Evolutionary conservation across 1,140 invertebrate genomes (phyloP), one percentile per base, ranked within the genome.

Genomic region (Achatina immaculata): DNA sequence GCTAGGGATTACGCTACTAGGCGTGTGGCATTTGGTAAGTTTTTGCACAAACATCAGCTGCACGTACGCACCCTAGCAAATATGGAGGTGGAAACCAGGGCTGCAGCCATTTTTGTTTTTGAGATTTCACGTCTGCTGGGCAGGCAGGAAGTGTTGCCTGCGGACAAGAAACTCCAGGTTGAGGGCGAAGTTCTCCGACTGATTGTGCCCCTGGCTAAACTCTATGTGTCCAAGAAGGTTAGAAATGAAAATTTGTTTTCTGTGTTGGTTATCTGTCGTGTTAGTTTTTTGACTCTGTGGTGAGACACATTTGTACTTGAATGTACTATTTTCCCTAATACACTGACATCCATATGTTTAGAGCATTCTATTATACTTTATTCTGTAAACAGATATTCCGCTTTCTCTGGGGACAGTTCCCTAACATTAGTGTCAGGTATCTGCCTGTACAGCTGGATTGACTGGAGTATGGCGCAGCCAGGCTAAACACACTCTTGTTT

Each of bases 211-310:
- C 81, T 94, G 24, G 81, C 91, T 16, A 94, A 94, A 87, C 86
- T 94, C 9, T 94, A 93, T 86, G 93, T 93, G 31, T 93, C 90
- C 3, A 94, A 94, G 86, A 90, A 92, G 89, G 91, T 91, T 79
- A 83, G 69, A 71, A n/a, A n/a, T n/a, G n/a, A n/a, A n/a, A n/a
- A n/a, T 48, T 48, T 69, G 65, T 40, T 0, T 68, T 21, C n/a
- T 38, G 36, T 62, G 28, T 77, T 45, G 55, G 9, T 77, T 6
- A 58, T 7, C 62, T 6, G 34, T 11, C 21, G 48, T 65, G 58
- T 58, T 31, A 58, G 75, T 77, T 31, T 48, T 77, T 31, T 55
- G 48, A 58, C 34, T 77, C 14, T 62, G 75, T 36, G 48, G n/a
- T n/a, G n/a, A n/a, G n/a, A n/a, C n/a, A n/a, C n/a, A n/a, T n/a